These are phyloP conservation scores for Hetaerina titia DNA, from an alignment of 2,888 invertebrate species.

Conservation along the genomic window DNA sequence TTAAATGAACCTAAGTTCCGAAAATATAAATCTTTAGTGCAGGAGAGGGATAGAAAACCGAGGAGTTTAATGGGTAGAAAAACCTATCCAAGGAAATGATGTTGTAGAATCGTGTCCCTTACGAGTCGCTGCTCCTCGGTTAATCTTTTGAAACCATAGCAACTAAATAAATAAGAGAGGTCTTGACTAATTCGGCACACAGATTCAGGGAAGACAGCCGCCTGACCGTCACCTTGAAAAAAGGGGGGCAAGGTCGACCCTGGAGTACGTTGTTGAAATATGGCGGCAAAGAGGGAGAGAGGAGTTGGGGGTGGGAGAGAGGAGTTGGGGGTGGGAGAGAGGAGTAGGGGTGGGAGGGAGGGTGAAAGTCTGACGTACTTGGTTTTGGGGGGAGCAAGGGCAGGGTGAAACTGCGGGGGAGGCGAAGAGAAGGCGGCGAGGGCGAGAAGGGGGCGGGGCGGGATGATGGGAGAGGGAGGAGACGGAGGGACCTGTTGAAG, in stretches of 20 bases:
- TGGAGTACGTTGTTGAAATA: neutral
- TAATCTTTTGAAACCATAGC: no score
- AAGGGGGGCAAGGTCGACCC: neutral
- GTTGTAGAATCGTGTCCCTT: no score
- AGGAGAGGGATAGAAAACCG: no score
- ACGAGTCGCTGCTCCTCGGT: no score
- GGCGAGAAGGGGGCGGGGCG: neutral
- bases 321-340: neutral
- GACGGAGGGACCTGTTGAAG: constrained; percentile 7
- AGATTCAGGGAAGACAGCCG: neutral
- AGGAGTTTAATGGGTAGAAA: no score
- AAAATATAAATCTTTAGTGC: no score
- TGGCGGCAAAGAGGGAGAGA: neutral
- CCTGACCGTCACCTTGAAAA: constrained; percentile 1
- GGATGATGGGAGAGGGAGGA: neutral
- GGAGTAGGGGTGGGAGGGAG: neutral
- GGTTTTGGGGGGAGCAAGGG: neutral
- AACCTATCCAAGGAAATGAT: no score
- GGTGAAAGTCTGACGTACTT: neutral
- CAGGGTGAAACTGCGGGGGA: neutral
- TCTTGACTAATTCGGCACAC: no score
- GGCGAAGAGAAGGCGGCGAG: neutral
- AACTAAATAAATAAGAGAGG: no score
- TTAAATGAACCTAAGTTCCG: no score
- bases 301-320: neutral